A percentile compares a stretch with the other conserved stretches of the same genome.
phyloP scores from a whole-genome alignment of 2,888 invertebrate genomes.

The Mythimna vitellina region DNA sequence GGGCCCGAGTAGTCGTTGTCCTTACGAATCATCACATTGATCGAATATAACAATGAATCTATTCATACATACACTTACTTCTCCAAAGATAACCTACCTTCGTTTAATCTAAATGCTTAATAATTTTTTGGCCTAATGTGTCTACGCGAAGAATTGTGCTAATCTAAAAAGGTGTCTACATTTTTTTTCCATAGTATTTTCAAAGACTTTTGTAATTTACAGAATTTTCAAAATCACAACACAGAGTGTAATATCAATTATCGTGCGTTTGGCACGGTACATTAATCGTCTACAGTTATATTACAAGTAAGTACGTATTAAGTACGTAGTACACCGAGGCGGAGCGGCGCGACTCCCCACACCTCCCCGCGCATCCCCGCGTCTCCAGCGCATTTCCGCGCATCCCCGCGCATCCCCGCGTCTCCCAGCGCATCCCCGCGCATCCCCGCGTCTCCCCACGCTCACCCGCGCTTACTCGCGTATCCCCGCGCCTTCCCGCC shows the following conservation, averaged over 20 bases:
- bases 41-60: conserved; percentile 88
- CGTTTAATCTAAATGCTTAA: conserved; percentile 87
- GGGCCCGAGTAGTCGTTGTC: conserved; percentile 88
- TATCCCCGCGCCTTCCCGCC: conserved; percentile 36
- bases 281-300: conserved; percentile 82
- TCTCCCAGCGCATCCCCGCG: conserved; percentile 27
- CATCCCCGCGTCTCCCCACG: conserved; percentile 67
- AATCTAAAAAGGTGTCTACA: conserved; percentile 90
- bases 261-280: conserved; percentile 87
- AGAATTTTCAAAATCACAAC: conserved; percentile 91
- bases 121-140: conserved; percentile 86
- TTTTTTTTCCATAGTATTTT: conserved; percentile 81
- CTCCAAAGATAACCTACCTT: conserved; percentile 83
- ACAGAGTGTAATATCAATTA: conserved; percentile 91
- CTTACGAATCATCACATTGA: conserved; percentile 88
- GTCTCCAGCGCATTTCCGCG: conserved; percentile 70
- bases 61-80: conserved; percentile 84
- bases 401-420: conserved; percentile 49
- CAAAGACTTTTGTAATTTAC: conserved; percentile 88
- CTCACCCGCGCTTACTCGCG: conserved; percentile 56
- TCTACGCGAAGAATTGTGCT: conserved; percentile 91
- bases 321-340: conserved; percentile 72
- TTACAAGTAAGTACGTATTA: conserved; percentile 84
- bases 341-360: conserved; percentile 44
- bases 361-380: conserved; percentile 1